These are phyloP conservation scores for Setophaga kirtlandii DNA, from an alignment of 2,113 vertebrate genomes.

Conservation along the genomic window DNA sequence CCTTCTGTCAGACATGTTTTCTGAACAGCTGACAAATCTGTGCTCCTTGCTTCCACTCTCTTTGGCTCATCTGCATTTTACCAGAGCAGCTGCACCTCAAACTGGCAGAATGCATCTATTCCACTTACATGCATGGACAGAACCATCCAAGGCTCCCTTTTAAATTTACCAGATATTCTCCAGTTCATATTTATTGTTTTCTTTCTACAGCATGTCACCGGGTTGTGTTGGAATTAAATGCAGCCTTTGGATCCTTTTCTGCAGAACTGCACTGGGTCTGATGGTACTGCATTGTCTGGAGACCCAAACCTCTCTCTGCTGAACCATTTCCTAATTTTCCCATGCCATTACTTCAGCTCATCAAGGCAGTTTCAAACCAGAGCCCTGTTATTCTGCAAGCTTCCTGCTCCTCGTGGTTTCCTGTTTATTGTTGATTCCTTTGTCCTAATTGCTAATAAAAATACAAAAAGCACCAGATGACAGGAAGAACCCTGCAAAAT, in stretches of 20 bases:
- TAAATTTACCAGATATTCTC: neutral
- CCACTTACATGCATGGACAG: neutral
- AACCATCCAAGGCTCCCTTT: neutral
- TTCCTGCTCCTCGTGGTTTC: neutral
- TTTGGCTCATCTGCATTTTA: neutral
- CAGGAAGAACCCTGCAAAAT: neutral
- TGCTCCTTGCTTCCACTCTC: neutral
- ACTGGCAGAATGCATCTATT: neutral
- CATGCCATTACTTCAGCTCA: neutral
- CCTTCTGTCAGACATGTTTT: neutral
- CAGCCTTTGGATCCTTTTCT: neutral
- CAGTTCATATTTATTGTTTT: neutral
- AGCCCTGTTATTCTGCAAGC: neutral
- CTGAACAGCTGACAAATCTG: neutral
- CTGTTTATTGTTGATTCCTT: neutral
- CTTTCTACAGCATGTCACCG: neutral
- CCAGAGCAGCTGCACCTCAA: neutral
- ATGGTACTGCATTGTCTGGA: neutral
- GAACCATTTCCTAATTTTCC: neutral
- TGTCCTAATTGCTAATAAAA: neutral
- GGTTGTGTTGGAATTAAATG: neutral
- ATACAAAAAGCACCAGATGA: neutral
- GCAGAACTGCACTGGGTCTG: neutral
- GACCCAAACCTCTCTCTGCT: neutral
- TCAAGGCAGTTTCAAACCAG: neutral